A percentile compares a stretch with the other conserved stretches of the same genome.
phyloP scores from a whole-genome alignment of 2,888 invertebrate genomes.

The Zaprionus obscuricornis region DNA sequence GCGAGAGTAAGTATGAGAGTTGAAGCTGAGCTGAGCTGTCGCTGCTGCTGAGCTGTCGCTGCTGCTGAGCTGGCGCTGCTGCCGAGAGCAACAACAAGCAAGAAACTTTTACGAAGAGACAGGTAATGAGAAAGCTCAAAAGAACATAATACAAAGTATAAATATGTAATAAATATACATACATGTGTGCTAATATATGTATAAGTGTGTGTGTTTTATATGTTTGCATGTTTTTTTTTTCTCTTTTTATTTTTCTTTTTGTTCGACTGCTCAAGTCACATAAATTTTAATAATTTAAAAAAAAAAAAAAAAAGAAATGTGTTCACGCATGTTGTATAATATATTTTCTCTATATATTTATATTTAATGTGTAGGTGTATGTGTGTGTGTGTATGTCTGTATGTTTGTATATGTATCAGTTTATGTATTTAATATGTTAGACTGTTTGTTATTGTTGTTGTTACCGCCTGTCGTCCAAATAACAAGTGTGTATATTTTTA shows the following conservation, averaged over 20 bases:
- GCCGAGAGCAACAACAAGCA: constrained; percentile 15
- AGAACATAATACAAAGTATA: constrained; percentile 28
- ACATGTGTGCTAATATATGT: not conserved
- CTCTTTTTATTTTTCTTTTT: constrained; percentile 13
- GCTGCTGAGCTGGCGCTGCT: not conserved
- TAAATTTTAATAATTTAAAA: constrained; percentile 61
- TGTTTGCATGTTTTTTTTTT: not conserved
- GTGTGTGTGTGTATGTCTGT: not conserved
- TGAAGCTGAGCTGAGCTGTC: not conserved
- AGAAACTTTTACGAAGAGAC: too few relatives aligned
- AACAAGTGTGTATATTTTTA: constrained; percentile 58
- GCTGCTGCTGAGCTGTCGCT: constrained; percentile 5
- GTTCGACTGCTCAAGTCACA: constrained; percentile 38
- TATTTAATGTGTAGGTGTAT: not conserved
- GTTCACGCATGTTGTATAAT: constrained; percentile 27
- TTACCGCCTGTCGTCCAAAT: constrained; percentile 16
- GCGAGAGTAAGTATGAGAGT: not conserved
- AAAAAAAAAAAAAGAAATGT: constrained; percentile 39
- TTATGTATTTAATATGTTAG: constrained; percentile 21
- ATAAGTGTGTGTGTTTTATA: not conserved
- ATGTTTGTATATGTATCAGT: not conserved
- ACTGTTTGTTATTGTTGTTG: not conserved
- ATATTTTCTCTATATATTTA: constrained; percentile 5
- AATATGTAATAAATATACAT: not conserved
- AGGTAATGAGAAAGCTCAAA: constrained; percentile 22